Evolutionary conservation across 2,797 vertebrate species (phyloP).

Genomic region (Malacoctenus gilli): DNA sequence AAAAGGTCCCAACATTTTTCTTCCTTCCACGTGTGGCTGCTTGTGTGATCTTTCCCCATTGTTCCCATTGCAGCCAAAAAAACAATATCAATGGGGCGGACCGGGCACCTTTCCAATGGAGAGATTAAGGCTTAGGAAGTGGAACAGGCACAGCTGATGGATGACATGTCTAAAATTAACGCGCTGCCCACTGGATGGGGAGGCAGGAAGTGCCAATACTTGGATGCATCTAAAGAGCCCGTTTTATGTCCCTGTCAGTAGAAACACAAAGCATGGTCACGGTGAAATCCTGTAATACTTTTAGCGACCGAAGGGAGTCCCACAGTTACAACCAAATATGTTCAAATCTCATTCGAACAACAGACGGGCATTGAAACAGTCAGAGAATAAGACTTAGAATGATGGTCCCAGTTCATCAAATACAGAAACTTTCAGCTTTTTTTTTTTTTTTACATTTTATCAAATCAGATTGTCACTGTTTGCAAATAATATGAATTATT

Average conservation of each 20-base stretch:
- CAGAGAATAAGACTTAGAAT: too few species aligned
- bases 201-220: conserved; percentile 57
- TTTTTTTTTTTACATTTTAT: too few species aligned
- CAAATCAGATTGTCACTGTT: too few species aligned
- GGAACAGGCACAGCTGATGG: conserved; percentile 73
- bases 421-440: too few species aligned
- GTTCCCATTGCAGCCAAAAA: conserved; percentile 37
- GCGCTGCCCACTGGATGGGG: conserved; percentile 69
- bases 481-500: too few species aligned
- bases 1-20: too few species aligned
- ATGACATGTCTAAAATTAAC: conserved; percentile 83
- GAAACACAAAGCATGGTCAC: conserved; percentile 26
- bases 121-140: conserved; percentile 79
- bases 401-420: too few species aligned
- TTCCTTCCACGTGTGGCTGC: background rate
- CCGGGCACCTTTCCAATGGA: conserved; percentile 63
- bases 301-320: background rate
- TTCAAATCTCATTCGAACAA: too few species aligned
- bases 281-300: background rate
- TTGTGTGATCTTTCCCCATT: conserved; percentile 35
- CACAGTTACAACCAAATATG: background rate
- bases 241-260: conserved; percentile 24
- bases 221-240: conserved; percentile 44
- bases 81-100: conserved; percentile 52
- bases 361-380: too few species aligned